These are phyloP conservation scores for Gambelia wislizenii DNA, from an alignment of 2,797 vertebrate species.

Conservation along the genomic window DNA sequence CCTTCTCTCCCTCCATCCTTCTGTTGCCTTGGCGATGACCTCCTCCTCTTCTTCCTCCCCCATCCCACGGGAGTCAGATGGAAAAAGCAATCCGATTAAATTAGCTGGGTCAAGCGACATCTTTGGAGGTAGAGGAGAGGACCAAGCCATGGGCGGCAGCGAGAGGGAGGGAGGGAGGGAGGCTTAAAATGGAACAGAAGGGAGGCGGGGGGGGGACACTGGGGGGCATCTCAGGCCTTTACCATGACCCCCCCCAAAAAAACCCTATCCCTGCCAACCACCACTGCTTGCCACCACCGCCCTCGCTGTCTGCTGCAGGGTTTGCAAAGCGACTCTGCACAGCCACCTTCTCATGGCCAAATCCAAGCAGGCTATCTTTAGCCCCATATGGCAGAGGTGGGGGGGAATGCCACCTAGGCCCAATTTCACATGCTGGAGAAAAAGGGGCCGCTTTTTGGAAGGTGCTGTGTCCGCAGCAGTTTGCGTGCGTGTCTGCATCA, in stretches of 20 bases:
- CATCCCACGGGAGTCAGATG: background rate
- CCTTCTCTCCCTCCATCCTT: background rate
- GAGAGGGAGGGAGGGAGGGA: background rate
- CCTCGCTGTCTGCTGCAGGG: background rate
- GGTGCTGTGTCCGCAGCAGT: too few species aligned
- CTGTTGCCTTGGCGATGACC: background rate
- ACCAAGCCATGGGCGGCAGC: background rate
- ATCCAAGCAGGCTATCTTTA: too few species aligned
- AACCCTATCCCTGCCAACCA: fast-evolving
- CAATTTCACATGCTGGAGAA: background rate
- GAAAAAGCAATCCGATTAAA: constrained; percentile 23
- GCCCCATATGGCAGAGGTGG: background rate
- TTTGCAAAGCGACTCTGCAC: too few species aligned
- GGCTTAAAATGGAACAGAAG: background rate
- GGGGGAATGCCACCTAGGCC: background rate
- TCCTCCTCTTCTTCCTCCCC: background rate
- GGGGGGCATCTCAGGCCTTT: background rate
- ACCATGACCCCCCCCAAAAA: background rate
- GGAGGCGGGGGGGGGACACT: background rate
- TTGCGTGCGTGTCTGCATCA: background rate
- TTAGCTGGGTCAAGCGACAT: background rate
- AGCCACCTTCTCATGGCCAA: background rate
- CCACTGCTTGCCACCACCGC: background rate
- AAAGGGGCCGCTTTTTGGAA: too few species aligned
- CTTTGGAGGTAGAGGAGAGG: background rate